phyloP scores from a whole-genome alignment of 2,797 vertebrate genomes.

The Melanotaenia boesemani region DNA sequence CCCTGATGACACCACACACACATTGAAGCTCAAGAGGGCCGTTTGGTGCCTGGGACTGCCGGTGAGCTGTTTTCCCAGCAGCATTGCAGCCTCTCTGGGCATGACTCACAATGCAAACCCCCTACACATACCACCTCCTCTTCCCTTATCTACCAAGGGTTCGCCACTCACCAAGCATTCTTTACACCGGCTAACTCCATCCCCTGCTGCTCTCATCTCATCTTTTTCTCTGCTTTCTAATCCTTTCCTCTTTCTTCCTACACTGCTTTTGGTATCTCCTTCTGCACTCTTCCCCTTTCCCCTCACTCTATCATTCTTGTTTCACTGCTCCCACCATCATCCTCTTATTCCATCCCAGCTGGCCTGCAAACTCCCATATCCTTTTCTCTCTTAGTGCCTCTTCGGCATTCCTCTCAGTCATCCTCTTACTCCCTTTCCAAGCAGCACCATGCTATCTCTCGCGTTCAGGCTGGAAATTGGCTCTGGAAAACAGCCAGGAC shows the following conservation, averaged over 20 bases:
- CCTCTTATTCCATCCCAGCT: constrained; percentile 33
- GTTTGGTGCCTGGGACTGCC: constrained; percentile 54
- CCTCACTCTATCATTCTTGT: not conserved
- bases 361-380: constrained; percentile 49
- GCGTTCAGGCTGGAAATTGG: constrained; percentile 62
- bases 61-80: constrained; percentile 57
- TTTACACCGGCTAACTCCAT: constrained; percentile 17
- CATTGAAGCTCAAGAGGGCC: constrained; percentile 56
- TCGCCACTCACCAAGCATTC: constrained; percentile 27
- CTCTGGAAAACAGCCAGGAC: constrained; percentile 51
- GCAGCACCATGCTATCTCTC: constrained; percentile 59
- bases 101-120: constrained; percentile 56
- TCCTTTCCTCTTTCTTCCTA: constrained; percentile 27
- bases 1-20: constrained; percentile 43
- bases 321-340: constrained; percentile 24
- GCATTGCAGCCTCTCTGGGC: constrained; percentile 45
- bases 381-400: constrained; percentile 24
- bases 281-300: constrained; percentile 3
- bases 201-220: constrained; percentile 26
- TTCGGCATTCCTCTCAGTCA: constrained; percentile 26
- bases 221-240: constrained; percentile 31
- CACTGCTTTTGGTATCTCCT: constrained; percentile 2
- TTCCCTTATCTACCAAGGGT: constrained; percentile 30
- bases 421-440: constrained; percentile 48
- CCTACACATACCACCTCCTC: constrained; percentile 10